A percentile compares a stretch with the other conserved stretches of the same genome.
Evolutionary conservation across 2,888 invertebrate genomes (phyloP).

Genomic region (Scelioninae gen. 1): DNA sequence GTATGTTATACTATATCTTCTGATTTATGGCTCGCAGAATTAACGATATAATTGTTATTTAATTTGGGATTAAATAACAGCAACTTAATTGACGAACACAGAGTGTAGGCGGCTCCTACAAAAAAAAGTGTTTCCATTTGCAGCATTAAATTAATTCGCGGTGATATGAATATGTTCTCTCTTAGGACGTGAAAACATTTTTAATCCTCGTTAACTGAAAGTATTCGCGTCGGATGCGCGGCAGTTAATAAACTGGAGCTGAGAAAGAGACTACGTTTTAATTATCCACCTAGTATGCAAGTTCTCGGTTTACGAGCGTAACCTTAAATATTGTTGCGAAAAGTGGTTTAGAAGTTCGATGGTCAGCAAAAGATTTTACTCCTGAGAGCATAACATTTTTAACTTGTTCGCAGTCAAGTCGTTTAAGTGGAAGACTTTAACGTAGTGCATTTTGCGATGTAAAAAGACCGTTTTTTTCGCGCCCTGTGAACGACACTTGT

Average conservation of each 20-base stretch:
- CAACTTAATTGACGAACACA: conserved; percentile 1
- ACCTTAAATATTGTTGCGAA: conserved; percentile 62
- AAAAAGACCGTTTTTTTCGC: conserved; percentile 6
- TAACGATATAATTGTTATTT: conserved; percentile 37
- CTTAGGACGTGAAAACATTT: conserved; percentile 29
- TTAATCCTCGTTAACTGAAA: conserved; percentile 35
- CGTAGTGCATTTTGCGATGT: conserved; percentile 13
- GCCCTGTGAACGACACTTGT: conserved; percentile 32
- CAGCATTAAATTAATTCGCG: conserved; percentile 27
- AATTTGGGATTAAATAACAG: conserved; percentile 2
- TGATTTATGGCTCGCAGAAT: conserved; percentile 30
- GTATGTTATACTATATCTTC: neutral
- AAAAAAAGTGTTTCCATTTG: conserved; percentile 11
- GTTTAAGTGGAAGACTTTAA: conserved; percentile 22
- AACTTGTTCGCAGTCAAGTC: conserved; percentile 35
- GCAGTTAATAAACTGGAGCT: conserved; percentile 28
- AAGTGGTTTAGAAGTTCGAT: conserved; percentile 52
- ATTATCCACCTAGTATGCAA: conserved; percentile 48
- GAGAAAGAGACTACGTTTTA: conserved; percentile 46
- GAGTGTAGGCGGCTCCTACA: neutral
- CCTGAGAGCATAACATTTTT: conserved; percentile 21
- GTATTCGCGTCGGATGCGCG: conserved; percentile 12
- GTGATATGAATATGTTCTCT: conserved; percentile 31
- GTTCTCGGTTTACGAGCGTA: conserved; percentile 67
- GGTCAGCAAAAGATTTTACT: conserved; percentile 47